phyloP scores from a whole-genome alignment of 1,140 invertebrate genomes.

The Ips nitidus region DNA sequence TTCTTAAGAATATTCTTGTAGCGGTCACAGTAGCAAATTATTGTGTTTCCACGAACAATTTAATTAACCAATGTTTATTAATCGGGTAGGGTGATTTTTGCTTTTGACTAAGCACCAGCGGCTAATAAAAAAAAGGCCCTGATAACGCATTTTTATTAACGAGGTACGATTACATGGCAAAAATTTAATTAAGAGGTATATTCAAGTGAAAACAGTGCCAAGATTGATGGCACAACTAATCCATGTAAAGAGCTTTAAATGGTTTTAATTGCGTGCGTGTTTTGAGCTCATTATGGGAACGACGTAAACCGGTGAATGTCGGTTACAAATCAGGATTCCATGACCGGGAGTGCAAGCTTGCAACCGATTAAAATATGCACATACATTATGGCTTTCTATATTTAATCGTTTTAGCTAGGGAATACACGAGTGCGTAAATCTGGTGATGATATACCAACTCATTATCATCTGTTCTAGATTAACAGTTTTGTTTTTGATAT shows the following conservation, averaged over 20 bases:
- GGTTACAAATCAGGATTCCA: constrained; percentile 32
- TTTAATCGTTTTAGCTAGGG: neutral
- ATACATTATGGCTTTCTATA: neutral
- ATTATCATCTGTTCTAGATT: too few species aligned
- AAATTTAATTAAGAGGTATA: constrained; percentile 30
- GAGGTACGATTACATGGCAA: constrained; percentile 17
- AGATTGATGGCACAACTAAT: constrained; percentile 34
- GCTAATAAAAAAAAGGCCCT: neutral
- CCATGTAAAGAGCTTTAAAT: constrained; percentile 35
- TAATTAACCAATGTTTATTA: neutral
- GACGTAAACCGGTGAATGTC: constrained; percentile 18
- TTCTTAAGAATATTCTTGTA: neutral
- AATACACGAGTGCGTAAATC: too few species aligned
- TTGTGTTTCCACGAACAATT: neutral
- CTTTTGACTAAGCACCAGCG: neutral
- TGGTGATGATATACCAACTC: too few species aligned
- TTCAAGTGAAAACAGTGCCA: constrained; percentile 23
- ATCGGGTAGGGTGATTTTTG: neutral
- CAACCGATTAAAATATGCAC: neutral
- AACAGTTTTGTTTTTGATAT: too few species aligned
- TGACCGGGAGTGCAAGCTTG: constrained; percentile 8
- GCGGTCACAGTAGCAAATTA: neutral
- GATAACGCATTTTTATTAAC: neutral
- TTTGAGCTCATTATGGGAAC: constrained; percentile 30
- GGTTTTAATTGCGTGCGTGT: constrained; percentile 35